A percentile compares a stretch with the other conserved stretches of the same genome.
Evolutionary conservation across 1,140 invertebrate genomes (phyloP).

Genomic region (Achatina immaculata): DNA sequence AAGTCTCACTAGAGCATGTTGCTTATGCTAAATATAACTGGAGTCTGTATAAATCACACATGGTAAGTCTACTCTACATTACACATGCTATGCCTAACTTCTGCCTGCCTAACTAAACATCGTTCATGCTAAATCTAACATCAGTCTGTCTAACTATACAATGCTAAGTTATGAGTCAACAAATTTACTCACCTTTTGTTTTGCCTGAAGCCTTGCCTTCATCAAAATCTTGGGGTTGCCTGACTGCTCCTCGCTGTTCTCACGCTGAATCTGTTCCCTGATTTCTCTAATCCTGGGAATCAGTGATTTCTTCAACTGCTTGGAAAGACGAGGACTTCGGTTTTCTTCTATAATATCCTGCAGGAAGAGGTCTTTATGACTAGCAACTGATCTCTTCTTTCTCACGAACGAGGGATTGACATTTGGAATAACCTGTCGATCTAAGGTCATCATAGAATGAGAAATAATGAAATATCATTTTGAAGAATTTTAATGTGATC

Average conservation of each 20-base stretch:
- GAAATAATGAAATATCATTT: too few species aligned
- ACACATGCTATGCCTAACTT: too few species aligned
- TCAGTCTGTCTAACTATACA: too few species aligned
- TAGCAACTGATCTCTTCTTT: constrained; percentile 52
- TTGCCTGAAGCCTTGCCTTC: constrained; percentile 44
- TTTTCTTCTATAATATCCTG: constrained; percentile 15
- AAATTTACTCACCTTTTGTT: constrained; percentile 23
- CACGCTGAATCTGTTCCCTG: constrained; percentile 24
- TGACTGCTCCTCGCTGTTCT: constrained; percentile 32
- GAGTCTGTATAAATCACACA: too few species aligned
- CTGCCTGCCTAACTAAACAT: too few species aligned
- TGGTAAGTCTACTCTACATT: too few species aligned
- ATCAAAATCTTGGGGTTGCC: constrained; percentile 36
- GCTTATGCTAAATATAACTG: too few species aligned
- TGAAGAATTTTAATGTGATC: constrained; percentile 3
- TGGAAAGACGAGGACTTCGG: constrained; percentile 42
- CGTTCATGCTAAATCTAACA: too few species aligned
- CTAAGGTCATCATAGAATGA: constrained; percentile 50
- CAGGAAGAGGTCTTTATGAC: constrained; percentile 52
- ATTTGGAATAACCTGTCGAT: constrained; percentile 58
- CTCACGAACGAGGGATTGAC: constrained; percentile 58
- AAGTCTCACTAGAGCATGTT: too few species aligned
- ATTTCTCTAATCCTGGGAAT: constrained; percentile 38
- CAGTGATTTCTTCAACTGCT: constrained; percentile 33
- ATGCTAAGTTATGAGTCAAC: too few species aligned